A percentile compares a stretch with the other conserved stretches of the same genome.
Conservation (phyloP, 2,888 invertebrate species). For the Ectemnius continuus region DNA sequence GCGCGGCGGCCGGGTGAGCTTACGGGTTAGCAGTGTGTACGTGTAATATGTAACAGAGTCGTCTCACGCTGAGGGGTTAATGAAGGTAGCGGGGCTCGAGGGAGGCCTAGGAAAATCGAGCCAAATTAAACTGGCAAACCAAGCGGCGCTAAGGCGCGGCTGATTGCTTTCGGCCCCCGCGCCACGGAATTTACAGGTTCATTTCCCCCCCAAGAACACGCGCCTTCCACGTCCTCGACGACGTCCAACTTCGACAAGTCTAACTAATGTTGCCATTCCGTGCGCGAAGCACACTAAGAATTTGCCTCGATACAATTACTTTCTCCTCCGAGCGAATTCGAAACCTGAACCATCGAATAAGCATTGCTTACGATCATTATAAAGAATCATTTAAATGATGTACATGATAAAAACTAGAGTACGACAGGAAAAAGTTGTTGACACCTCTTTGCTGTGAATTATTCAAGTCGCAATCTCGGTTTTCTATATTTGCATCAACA, state of each 20-base stretch:
- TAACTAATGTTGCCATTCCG: too few species aligned
- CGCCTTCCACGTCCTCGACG: background rate
- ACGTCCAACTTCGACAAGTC: background rate
- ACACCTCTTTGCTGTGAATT: too few species aligned
- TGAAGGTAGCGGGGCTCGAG: background rate
- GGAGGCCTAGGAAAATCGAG: constrained; percentile 4
- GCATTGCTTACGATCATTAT: constrained; percentile 3
- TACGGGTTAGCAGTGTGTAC: background rate
- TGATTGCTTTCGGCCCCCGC: background rate
- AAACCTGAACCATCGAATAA: too few species aligned
- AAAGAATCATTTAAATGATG: background rate
- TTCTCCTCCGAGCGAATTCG: background rate
- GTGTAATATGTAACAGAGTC: background rate
- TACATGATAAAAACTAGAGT: too few species aligned
- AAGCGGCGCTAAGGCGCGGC: constrained; percentile 4
- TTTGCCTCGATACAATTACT: constrained; percentile 1
- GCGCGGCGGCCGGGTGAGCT: background rate
- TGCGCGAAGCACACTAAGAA: too few species aligned
- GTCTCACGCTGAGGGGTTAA: constrained; percentile 7
- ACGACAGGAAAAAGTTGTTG: too few species aligned
- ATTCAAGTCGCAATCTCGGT: too few species aligned
- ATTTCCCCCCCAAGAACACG: background rate
- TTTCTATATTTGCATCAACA: too few species aligned
- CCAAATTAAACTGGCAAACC: constrained; percentile 3
- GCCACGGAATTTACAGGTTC: background rate